Evolutionary conservation across 2,113 vertebrate species (phyloP).

Genomic region (Gallinago undulata): DNA sequence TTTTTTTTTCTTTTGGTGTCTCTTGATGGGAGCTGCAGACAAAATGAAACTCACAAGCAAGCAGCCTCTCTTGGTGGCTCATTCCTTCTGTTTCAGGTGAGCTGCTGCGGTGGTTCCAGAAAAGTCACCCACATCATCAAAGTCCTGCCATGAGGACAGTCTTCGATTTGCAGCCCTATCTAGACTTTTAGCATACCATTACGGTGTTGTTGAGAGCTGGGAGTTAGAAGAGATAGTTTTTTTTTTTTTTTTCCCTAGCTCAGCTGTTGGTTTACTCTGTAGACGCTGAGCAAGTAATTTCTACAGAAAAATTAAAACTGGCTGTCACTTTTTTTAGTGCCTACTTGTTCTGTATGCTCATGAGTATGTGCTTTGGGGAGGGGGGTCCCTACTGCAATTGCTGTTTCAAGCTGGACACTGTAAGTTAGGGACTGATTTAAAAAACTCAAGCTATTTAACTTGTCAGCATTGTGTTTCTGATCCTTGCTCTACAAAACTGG

Average conservation of each 20-base stretch:
- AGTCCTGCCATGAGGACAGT: background rate
- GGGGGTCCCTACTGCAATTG: background rate
- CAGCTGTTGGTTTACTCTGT: constrained; percentile 12
- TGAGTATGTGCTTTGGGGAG: background rate
- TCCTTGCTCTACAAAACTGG: background rate
- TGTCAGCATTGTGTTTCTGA: background rate
- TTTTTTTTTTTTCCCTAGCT: background rate
- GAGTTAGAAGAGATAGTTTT: background rate
- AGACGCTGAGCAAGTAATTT: constrained; percentile 54
- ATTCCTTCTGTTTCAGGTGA: background rate
- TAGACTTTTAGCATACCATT: background rate
- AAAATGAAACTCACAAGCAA: background rate
- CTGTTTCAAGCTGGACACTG: background rate
- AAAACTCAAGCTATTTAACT: background rate
- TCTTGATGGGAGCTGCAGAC: background rate
- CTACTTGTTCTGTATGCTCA: background rate
- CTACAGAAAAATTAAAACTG: constrained; percentile 46
- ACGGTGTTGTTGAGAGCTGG: background rate
- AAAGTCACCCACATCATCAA: background rate
- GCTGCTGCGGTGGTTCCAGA: background rate
- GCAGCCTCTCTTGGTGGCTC: background rate
- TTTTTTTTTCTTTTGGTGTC: background rate
- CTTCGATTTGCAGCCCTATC: background rate
- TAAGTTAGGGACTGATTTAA: background rate
- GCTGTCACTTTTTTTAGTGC: constrained; percentile 27